Evolutionary conservation across 2,113 vertebrate species (phyloP), one percentile per base, ranked within the genome.

Genomic region (Promerops cafer): DNA sequence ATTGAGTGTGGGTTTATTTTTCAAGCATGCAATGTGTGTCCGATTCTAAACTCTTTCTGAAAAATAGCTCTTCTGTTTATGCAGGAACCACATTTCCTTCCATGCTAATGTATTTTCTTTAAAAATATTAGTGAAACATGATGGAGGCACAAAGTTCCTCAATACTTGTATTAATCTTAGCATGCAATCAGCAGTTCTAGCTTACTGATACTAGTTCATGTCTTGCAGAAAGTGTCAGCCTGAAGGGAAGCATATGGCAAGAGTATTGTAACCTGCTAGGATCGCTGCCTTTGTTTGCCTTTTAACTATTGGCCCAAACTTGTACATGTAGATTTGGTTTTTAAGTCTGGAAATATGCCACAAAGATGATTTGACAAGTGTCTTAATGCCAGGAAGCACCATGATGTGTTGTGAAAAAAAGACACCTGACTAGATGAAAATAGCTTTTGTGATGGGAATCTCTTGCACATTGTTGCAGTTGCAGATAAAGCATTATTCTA

Each of bases 1-100:
- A 19, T 88, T 95, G 92, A 95, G 61, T 37, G 40, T 86, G 50
- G 47, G 89, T 90, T 96, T 94, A 75, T 89, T 95, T 96, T 93
- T 88, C 71, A 86, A 68, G 76, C 44, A 0, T 75, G 52, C 1
- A 9, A 52, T 86, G 44, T 79, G 47, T 54, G 63, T 82, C 83
- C 92, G 64, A 76, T 93, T 96, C 74, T 88, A 45, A 89, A 95
- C 54, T 59, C 45, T 65, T 80, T 70, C 89, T 77, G 59, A 85
- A 84, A 94, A 96, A 94, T 53, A 79, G 57, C 56, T 76, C 54
- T 83, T 81, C 69, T 94, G 54, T 95, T 94, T 94, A 70, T 88
- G 59, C 54, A 95, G 75, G 85, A 91, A 40, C 59, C 52, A 88
- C 45, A 30, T 94, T 96, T 97, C 84, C 75, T 94, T 88, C 84